A percentile compares a stretch with the other conserved stretches of the same genome.
Conservation (phyloP, 2,113 vertebrate genomes). For the Ginglymostoma cirratum region DNA sequence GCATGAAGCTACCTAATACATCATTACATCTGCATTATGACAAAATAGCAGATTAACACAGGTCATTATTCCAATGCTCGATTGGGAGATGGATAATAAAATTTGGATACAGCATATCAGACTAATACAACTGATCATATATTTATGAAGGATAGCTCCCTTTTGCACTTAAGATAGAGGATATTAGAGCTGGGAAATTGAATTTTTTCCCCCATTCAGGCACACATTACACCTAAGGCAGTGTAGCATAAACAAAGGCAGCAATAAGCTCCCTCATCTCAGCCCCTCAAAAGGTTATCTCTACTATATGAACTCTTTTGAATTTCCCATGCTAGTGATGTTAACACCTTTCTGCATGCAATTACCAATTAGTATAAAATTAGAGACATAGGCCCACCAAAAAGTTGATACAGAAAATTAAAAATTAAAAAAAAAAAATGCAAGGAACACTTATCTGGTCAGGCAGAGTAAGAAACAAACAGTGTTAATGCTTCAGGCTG, state of each 20-base stretch:
- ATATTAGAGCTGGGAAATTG: not conserved
- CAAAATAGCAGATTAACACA: not conserved
- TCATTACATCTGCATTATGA: not conserved
- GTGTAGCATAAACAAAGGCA: not conserved
- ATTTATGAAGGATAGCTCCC: not conserved
- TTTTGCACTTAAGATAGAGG: not conserved
- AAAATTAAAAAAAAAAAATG: too few relatives aligned
- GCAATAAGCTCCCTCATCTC: not conserved
- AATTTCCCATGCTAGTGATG: not conserved
- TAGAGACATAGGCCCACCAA: not conserved
- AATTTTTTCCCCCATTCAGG: not conserved
- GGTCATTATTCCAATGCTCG: not conserved
- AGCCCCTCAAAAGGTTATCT: not conserved
- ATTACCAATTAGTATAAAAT: not conserved
- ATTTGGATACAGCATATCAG: not conserved
- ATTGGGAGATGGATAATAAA: not conserved
- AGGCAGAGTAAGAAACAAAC: not conserved
- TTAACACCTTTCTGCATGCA: not conserved
- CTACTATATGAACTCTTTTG: not conserved
- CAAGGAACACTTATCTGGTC: too few relatives aligned
- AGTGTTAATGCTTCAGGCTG: not conserved
- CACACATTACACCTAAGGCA: not conserved
- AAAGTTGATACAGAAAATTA: not conserved
- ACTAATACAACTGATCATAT: not conserved
- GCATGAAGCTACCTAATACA: not conserved